Evolutionary conservation across 2,797 vertebrate genomes (phyloP).

Genomic region (Enteromius mattozi): DNA sequence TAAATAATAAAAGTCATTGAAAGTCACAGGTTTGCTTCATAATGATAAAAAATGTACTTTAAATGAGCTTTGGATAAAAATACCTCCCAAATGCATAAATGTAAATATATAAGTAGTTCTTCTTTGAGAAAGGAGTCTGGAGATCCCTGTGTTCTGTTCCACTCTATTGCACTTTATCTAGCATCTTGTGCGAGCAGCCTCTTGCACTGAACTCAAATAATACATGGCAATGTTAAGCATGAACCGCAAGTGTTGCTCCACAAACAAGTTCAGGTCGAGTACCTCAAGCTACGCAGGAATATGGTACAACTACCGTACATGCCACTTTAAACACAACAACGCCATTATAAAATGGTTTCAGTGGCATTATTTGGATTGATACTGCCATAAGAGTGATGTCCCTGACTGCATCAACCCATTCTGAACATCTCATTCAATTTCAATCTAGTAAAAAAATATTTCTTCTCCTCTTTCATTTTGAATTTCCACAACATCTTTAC

Average conservation of each 20-base stretch:
- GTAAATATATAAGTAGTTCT: background rate
- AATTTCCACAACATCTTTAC: conserved; percentile 36
- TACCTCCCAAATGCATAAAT: background rate
- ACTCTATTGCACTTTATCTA: background rate
- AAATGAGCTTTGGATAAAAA: background rate
- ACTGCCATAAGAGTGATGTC: background rate
- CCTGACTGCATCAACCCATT: conserved; percentile 3
- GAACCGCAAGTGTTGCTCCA: background rate
- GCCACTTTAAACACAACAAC: background rate
- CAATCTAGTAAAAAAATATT: conserved; percentile 12
- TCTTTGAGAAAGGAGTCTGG: background rate
- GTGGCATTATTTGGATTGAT: background rate
- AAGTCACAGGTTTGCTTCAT: background rate
- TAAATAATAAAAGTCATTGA: background rate
- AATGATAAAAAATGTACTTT: background rate
- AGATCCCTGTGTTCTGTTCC: background rate
- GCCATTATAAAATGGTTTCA: background rate
- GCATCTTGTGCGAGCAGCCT: background rate
- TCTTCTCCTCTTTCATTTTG: conserved; percentile 10
- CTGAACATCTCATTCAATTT: conserved; percentile 20
- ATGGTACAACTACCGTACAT: background rate
- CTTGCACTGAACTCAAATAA: background rate
- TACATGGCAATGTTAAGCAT: background rate
- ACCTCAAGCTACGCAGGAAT: background rate
- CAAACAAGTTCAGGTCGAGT: conserved; percentile 11